Base-by-base conservation (phyloP, 2,113 vertebrate genomes). In the Pluvialis apricaria region DNA sequence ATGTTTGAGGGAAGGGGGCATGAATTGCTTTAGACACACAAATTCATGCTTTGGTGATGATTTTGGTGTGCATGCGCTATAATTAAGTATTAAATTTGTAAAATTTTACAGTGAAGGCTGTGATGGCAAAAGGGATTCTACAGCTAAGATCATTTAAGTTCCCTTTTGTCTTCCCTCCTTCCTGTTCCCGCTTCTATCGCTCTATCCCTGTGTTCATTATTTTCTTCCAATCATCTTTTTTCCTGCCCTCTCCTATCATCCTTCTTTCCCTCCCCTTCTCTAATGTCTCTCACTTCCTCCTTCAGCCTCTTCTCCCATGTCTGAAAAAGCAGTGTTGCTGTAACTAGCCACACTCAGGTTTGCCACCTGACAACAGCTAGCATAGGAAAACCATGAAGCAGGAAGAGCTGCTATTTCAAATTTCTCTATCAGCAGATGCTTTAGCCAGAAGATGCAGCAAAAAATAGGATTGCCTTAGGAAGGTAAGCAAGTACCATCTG, bases 381-480 rank as follows among this genome's bases (percentile, higher is more conserved):
- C 66, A 80, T 45, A 77, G 29, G 68, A 93, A 96, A 92, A 44
- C 70, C 31, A 79, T 49, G 58, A 83, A 79, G 36, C 81, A 87
- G 34, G 24, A 79, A 82, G 78, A 81, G 58, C 36, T 91, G 69
- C 85, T 92, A 36, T 90, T 90, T 96, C 87, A 82, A 61, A 90
- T 64, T 34, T 82, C 62, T 86, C 82, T 58, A 38, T 80, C 70
- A 80, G 71, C 20, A 91, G 62, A 90, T 82, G 62, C 45, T 76
- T 96, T 87, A 80, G 57, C 42, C 65, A 93, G 82, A 90, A 96
- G 68, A 93, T 1, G 5, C 16, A 83, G 60, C 34, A 94, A 88
- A 94, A 96, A 92, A 83, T 42, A 94, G 85, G 66, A 83, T 51
- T 96, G 85, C 68, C 55, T 96, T 70, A 80, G 78, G 78, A 96